phyloP scores from a whole-genome alignment of 2,888 invertebrate genomes.

The Pollenia amentaria region DNA sequence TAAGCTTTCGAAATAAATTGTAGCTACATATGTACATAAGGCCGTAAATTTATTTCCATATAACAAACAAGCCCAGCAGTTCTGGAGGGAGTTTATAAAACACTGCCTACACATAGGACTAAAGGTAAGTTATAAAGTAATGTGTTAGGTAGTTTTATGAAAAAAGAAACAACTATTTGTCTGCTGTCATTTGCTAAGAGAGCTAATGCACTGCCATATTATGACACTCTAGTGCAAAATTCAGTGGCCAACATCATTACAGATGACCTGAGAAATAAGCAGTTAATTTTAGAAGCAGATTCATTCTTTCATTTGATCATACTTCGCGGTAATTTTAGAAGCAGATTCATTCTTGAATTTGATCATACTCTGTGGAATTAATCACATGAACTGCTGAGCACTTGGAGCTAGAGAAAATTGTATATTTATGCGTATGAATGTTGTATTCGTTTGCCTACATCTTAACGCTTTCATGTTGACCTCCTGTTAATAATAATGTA shows the following conservation, averaged over 20 bases:
- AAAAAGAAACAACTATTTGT: too few relatives aligned
- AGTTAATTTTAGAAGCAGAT: too few relatives aligned
- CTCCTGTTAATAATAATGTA: conserved; percentile 76
- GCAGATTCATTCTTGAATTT: too few relatives aligned
- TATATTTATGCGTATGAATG: background rate
- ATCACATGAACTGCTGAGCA: background rate
- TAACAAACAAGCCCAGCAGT: background rate
- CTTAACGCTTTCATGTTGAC: conserved; percentile 63
- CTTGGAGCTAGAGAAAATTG: background rate
- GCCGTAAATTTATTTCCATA: conserved; percentile 43
- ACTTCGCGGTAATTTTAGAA: too few relatives aligned
- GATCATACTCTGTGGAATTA: too few relatives aligned
- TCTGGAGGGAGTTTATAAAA: background rate
- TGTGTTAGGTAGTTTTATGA: background rate
- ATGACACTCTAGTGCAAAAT: too few relatives aligned
- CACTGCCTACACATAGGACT: background rate
- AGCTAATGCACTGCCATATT: too few relatives aligned
- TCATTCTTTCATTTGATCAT: too few relatives aligned
- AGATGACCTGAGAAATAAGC: too few relatives aligned
- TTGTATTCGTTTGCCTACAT: conserved; percentile 38
- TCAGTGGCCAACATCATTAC: too few relatives aligned
- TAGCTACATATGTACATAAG: background rate
- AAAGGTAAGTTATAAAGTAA: too few relatives aligned
- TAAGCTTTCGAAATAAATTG: conserved; percentile 30
- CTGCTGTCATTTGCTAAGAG: too few relatives aligned